Evolutionary conservation across 2,113 vertebrate genomes (phyloP).

Genomic region (Oreotragus oreotragus): DNA sequence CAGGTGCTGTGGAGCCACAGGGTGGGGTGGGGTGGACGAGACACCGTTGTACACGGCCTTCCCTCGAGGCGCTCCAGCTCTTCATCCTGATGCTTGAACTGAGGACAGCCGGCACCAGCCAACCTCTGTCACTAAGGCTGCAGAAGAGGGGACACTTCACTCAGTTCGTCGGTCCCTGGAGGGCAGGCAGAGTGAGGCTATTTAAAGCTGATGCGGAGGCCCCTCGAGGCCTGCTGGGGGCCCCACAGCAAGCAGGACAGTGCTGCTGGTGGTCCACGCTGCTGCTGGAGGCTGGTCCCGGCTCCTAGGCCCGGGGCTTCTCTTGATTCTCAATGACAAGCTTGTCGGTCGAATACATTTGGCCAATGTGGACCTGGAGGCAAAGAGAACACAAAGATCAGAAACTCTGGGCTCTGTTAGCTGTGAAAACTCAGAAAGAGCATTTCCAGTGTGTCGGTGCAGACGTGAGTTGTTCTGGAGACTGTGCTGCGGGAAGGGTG

Average conservation of each 20-base stretch:
- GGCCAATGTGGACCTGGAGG: slow-evolving; percentile 84
- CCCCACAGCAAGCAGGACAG: slow-evolving; percentile 27
- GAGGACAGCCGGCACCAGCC: slow-evolving; percentile 35
- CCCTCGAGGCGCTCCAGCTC: slow-evolving; percentile 24
- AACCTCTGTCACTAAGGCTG: slow-evolving; percentile 47
- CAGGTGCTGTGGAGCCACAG: neutral
- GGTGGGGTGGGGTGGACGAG: neutral
- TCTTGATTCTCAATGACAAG: slow-evolving; percentile 82
- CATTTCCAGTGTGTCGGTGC: rapidly evolving
- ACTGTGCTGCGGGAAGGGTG: neutral
- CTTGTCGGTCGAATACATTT: slow-evolving; percentile 83
- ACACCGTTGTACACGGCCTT: neutral
- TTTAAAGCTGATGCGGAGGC: slow-evolving; percentile 39
- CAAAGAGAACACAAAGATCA: slow-evolving; percentile 56
- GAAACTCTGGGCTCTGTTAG: neutral
- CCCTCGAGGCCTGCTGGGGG: neutral
- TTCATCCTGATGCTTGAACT: slow-evolving; percentile 19
- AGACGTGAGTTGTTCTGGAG: rapidly evolving
- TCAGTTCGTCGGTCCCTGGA: slow-evolving; percentile 50
- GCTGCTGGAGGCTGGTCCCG: neutral
- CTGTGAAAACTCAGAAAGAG: neutral
- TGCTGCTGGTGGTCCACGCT: slow-evolving; percentile 63
- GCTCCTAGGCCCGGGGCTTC: slow-evolving; percentile 62
- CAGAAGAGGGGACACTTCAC: slow-evolving; percentile 39
- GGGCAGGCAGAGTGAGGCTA: slow-evolving; percentile 17